Conservation (phyloP, 2,113 vertebrate genomes). For the Atherinomorus stipes region DNA sequence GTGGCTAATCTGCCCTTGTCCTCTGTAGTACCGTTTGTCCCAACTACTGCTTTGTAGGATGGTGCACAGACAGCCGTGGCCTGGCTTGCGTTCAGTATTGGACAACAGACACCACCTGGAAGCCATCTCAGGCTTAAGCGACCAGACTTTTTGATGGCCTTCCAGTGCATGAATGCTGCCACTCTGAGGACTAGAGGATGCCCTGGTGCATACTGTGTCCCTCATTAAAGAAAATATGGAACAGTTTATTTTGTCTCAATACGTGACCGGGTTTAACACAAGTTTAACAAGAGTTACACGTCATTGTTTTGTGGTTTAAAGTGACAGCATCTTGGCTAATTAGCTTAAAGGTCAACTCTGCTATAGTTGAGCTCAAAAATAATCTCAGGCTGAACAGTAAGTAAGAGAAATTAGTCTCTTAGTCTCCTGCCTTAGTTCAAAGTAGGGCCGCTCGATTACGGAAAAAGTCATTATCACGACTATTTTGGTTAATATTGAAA, state of each 20-base stretch:
- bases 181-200: constrained; percentile 34
- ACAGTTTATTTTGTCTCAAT: constrained; percentile 49
- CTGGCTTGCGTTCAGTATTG: constrained; percentile 36
- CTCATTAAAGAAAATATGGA: constrained; percentile 62
- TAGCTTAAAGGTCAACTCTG: not conserved
- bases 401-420: no score
- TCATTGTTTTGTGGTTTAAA: constrained; percentile 25
- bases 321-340: constrained; percentile 2
- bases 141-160: constrained; percentile 48
- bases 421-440: not conserved
- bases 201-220: constrained; percentile 40
- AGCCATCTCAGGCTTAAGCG: constrained; percentile 56
- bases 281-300: not conserved
- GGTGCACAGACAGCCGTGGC: constrained; percentile 40
- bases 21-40: constrained; percentile 44
- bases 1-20: constrained; percentile 32
- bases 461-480: no score
- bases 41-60: constrained; percentile 55
- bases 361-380: not conserved
- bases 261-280: constrained; percentile 38
- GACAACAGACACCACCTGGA: constrained; percentile 68
- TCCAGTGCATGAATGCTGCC: constrained; percentile 56
- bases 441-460: no score
- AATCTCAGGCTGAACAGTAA: no score
- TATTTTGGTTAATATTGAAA: no score